A percentile compares a stretch with the other conserved stretches of the same genome.
phyloP scores from a whole-genome alignment of 2,797 vertebrate genomes.

The Melanotaenia pygmaea region DNA sequence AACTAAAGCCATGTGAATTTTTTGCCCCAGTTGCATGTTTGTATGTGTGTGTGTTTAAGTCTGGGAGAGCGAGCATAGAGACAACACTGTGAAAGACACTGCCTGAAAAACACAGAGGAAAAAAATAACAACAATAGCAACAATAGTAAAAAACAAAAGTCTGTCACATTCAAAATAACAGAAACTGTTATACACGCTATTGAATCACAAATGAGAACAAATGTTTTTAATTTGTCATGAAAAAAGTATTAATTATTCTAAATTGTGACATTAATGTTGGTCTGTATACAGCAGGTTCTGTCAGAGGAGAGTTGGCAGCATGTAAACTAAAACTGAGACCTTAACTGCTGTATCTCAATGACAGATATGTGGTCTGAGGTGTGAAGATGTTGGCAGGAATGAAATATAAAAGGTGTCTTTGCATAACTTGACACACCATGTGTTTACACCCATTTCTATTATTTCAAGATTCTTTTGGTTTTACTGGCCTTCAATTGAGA shows the following conservation, averaged over 20 bases:
- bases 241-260: constrained; percentile 3
- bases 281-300: background rate
- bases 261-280: background rate
- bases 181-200: background rate
- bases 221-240: background rate
- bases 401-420: background rate
- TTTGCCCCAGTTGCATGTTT: constrained; percentile 42
- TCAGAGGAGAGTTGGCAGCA: constrained; percentile 15
- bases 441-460: background rate
- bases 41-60: constrained; percentile 27
- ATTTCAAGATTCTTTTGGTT: background rate
- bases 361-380: constrained; percentile 33
- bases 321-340: constrained; percentile 36
- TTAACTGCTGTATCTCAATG: constrained; percentile 38
- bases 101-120: constrained; percentile 23
- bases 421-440: background rate
- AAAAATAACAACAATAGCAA: constrained; percentile 3
- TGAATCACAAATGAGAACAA: background rate
- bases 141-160: background rate
- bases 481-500: background rate
- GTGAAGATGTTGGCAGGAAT: constrained; percentile 20
- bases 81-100: constrained; percentile 16
- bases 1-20: constrained; percentile 72
- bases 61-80: constrained; percentile 15
- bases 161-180: constrained; percentile 21